These are phyloP conservation scores for Yponomeuta malinellus DNA, from an alignment of 2,888 invertebrate genomes.

Conservation along the genomic window DNA sequence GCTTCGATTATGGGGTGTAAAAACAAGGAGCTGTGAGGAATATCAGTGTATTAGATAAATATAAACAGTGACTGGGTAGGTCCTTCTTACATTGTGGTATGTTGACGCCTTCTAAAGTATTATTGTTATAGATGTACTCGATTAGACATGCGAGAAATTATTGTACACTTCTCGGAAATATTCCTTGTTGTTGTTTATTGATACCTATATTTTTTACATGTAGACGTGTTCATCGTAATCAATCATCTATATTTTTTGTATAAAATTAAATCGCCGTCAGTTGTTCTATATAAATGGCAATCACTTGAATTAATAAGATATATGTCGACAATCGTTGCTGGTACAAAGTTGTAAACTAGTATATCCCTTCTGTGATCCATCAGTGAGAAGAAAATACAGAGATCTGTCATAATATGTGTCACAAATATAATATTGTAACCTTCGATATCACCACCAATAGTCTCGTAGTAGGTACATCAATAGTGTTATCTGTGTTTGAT, in stretches of 20 bases:
- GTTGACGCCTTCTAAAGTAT: conserved; percentile 73
- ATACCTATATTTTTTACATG: conserved; percentile 74
- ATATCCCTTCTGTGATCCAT: conserved; percentile 29
- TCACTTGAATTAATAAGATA: background rate
- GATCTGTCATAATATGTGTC: background rate
- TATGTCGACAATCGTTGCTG: conserved; percentile 20
- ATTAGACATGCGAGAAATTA: conserved; percentile 69
- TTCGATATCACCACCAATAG: background rate
- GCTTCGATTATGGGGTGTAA: conserved; percentile 84
- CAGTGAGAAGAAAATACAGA: conserved; percentile 19
- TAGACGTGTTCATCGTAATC: conserved; percentile 69
- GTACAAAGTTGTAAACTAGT: conserved; percentile 26
- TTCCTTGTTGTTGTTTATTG: conserved; percentile 73
- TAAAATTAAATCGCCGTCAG: background rate
- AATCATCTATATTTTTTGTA: conserved; percentile 73
- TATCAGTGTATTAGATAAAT: conserved; percentile 73
- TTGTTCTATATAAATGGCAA: background rate
- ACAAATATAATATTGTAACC: background rate
- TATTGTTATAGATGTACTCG: conserved; percentile 73
- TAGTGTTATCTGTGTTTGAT: too few species aligned
- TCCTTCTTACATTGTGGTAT: conserved; percentile 64
- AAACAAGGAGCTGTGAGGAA: conserved; percentile 67
- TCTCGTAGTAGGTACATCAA: too few species aligned
- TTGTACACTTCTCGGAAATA: conserved; percentile 69
- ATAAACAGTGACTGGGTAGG: conserved; percentile 53